Conservation (phyloP, 2,797 vertebrate species). For the Eurystomus glaucurus region DNA sequence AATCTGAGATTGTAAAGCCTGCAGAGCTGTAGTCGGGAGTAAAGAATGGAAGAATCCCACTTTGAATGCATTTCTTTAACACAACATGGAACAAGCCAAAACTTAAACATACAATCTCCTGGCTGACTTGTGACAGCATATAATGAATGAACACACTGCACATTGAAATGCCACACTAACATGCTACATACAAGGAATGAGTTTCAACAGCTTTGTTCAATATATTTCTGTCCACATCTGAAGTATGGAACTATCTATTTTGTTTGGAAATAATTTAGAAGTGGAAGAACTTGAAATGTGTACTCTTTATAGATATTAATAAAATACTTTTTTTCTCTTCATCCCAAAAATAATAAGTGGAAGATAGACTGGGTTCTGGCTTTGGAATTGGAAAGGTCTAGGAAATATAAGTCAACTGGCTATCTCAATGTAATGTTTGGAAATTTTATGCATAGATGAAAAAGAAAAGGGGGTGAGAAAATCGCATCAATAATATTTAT, state of each 20-base stretch:
- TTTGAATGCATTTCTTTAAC: background rate
- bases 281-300: background rate
- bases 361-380: background rate
- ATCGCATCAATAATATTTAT: background rate
- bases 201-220: slow-evolving; percentile 16
- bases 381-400: background rate
- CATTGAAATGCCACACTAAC: background rate
- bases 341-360: background rate
- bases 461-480: background rate
- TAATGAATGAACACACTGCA: background rate
- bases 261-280: slow-evolving; percentile 27
- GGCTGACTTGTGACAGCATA: background rate
- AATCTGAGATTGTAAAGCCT: background rate
- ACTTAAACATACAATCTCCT: background rate
- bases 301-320: slow-evolving; percentile 2
- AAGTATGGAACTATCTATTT: background rate
- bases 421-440: background rate
- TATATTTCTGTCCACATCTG: background rate
- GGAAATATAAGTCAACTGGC: background rate
- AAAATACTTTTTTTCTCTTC: background rate
- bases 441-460: background rate
- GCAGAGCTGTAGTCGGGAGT: background rate
- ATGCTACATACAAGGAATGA: background rate
- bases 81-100: background rate
- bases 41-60: background rate